Percentiles rank a stretch among this genome's conserved stretches.
phyloP scores from a whole-genome alignment of 2,797 vertebrate species.

The Sorex maritimensis region DNA sequence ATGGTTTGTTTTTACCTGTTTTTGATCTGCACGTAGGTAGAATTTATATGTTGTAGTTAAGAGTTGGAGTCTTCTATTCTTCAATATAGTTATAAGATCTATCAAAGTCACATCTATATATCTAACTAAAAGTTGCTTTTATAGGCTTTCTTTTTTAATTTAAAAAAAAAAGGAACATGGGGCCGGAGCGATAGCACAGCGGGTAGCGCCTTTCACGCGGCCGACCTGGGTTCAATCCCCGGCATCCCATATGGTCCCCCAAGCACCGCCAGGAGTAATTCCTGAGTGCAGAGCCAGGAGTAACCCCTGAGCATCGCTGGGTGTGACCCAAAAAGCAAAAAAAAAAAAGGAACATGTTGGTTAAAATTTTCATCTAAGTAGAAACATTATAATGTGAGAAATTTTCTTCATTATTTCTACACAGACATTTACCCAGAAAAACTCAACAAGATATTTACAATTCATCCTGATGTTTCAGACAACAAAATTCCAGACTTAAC shows the following conservation, averaged over 20 bases:
- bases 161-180: too few relatives aligned
- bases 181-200: too few relatives aligned
- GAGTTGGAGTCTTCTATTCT: background rate
- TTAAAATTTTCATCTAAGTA: constrained; percentile 26
- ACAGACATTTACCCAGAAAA: constrained; percentile 47
- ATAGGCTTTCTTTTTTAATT: background rate
- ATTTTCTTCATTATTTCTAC: background rate
- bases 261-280: too few relatives aligned
- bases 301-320: too few relatives aligned
- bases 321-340: too few relatives aligned
- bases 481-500: background rate
- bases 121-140: constrained; percentile 34
- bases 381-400: background rate
- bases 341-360: background rate
- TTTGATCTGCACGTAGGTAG: background rate
- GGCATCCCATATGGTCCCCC: too few relatives aligned
- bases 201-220: too few relatives aligned
- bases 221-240: too few relatives aligned
- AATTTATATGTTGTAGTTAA: background rate
- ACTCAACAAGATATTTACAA: constrained; percentile 24
- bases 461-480: background rate
- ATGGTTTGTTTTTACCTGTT: background rate
- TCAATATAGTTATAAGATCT: constrained; percentile 11
- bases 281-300: too few relatives aligned
- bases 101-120: background rate